Conservation (phyloP, 2,797 vertebrate genomes). For the Dallia pectoralis region DNA sequence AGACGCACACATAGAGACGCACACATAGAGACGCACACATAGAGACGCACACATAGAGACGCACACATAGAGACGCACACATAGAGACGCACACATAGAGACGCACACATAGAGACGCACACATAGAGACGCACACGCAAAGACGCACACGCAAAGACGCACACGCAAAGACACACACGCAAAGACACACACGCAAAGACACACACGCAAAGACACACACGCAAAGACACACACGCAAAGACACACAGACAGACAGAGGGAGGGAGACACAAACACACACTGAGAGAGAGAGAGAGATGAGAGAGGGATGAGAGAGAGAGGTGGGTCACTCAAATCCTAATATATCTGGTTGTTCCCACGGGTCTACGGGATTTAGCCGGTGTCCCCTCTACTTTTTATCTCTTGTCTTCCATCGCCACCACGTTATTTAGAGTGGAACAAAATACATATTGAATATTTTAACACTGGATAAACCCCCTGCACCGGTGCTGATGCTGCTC, state of each 20-base stretch:
- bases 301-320: too few species aligned
- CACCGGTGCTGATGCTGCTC: background rate
- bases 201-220: background rate
- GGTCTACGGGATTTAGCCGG: too few species aligned
- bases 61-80: background rate
- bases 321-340: too few species aligned
- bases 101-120: background rate
- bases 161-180: background rate
- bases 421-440: too few species aligned
- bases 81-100: background rate
- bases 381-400: too few species aligned
- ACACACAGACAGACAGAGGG: background rate
- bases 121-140: too few species aligned
- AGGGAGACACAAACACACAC: too few species aligned
- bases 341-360: too few species aligned
- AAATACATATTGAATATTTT: too few species aligned
- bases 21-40: background rate
- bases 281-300: too few species aligned
- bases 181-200: background rate
- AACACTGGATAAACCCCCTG: background rate
- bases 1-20: background rate
- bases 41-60: background rate
- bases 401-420: too few species aligned
- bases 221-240: background rate
- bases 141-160: background rate